These are phyloP conservation scores for Alaudala cheleensis DNA, from an alignment of 2,113 vertebrate genomes.

Conservation along the genomic window DNA sequence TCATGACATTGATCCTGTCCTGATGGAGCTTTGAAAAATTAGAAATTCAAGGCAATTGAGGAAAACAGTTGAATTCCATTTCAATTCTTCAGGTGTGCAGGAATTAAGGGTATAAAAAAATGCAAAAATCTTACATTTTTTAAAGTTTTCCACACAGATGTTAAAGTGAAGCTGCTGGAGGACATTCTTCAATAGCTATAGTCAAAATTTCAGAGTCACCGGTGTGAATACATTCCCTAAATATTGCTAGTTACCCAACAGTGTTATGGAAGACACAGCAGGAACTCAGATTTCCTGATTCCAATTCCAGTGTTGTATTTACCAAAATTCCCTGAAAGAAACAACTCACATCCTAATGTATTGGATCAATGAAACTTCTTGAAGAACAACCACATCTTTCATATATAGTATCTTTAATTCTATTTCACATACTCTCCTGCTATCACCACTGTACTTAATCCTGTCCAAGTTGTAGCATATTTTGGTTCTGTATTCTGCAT, in stretches of 20 bases:
- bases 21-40: neutral
- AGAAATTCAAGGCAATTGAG: neutral
- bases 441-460: neutral
- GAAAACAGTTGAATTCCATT: neutral
- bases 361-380: neutral
- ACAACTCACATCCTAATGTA: neutral
- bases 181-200: neutral
- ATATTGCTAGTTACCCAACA: neutral
- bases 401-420: neutral
- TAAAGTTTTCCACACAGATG: neutral
- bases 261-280: neutral
- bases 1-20: neutral
- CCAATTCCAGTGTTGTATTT: neutral
- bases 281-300: neutral
- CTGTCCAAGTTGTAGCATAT: neutral
- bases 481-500: neutral
- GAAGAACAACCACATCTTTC: neutral
- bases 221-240: neutral
- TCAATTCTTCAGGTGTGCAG: neutral
- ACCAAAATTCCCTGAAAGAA: neutral
- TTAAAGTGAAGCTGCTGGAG: neutral
- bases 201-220: neutral
- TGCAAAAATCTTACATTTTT: neutral
- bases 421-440: neutral
- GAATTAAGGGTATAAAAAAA: neutral